Percentiles rank a stretch among this genome's conserved stretches.
These are phyloP conservation scores for Dipodomys ordii DNA, from an alignment of 2,113 vertebrate genomes.

Conservation along the genomic window DNA sequence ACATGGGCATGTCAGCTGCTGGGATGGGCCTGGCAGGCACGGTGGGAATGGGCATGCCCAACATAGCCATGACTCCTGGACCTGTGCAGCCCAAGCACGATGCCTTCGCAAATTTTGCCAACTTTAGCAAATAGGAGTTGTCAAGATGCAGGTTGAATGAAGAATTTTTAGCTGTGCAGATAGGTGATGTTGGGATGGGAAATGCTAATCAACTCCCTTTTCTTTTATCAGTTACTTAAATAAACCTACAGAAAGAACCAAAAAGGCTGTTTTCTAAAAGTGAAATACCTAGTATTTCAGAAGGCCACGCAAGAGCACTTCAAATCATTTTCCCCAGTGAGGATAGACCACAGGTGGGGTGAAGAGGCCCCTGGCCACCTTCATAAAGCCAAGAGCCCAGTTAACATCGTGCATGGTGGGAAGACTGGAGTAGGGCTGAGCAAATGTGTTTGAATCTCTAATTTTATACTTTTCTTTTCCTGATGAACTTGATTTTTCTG, in stretches of 20 bases:
- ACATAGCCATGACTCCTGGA: constrained; percentile 88
- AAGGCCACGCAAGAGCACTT: constrained; percentile 81
- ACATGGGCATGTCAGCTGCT: constrained; percentile 87
- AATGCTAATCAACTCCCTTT: constrained; percentile 84
- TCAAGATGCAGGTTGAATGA: constrained; percentile 89
- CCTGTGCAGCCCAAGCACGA: constrained; percentile 96
- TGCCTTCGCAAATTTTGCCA: constrained; percentile 98
- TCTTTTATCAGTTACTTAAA: constrained; percentile 85
- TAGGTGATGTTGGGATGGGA: constrained; percentile 85
- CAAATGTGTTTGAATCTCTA: constrained; percentile 87
- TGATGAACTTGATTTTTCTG: constrained; percentile 88
- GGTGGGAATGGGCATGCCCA: constrained; percentile 90
- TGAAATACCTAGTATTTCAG: constrained; percentile 82
- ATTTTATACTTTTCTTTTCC: constrained; percentile 89
- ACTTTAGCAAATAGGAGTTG: constrained; percentile 97
- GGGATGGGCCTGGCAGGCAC: constrained; percentile 91
- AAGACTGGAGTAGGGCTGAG: constrained; percentile 83
- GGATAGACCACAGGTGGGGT: constrained; percentile 70
- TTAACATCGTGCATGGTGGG: constrained; percentile 82
- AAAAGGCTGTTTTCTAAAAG: constrained; percentile 87
- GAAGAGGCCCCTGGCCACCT: constrained; percentile 80
- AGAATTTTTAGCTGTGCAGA: constrained; percentile 95
- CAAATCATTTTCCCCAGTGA: constrained; percentile 82
- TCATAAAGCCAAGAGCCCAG: constrained; percentile 82
- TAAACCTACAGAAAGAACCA: constrained; percentile 86